phyloP scores from a whole-genome alignment of 2,888 invertebrate species.

The Microctonus aethiopoides region DNA sequence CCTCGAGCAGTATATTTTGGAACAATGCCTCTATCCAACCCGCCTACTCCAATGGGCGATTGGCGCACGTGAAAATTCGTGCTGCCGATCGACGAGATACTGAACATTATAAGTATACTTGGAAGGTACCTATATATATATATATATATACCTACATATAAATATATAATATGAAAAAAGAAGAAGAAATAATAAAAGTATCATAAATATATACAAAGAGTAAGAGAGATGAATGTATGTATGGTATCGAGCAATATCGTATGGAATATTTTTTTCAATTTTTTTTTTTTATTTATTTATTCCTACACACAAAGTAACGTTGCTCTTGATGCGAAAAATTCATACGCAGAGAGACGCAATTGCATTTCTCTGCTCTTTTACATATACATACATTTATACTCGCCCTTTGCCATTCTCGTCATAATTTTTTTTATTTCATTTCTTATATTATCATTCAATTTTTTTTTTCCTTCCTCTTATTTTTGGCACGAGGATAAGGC shows the following conservation, averaged over 20 bases:
- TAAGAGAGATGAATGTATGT: neutral
- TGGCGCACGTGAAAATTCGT: conserved; percentile 46
- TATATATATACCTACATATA: neutral
- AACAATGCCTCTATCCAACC: conserved; percentile 49
- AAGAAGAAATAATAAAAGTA: conserved; percentile 3
- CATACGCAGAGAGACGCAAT: no score
- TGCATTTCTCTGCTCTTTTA: conserved; percentile 2
- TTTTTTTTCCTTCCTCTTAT: conserved; percentile 27
- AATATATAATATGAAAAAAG: neutral
- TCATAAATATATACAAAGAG: neutral
- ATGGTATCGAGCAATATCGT: conserved; percentile 38
- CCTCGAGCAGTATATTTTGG: conserved; percentile 52
- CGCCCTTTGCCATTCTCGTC: no score
- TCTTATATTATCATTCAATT: conserved; percentile 11
- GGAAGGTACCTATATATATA: neutral
- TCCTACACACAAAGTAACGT: conserved; percentile 22
- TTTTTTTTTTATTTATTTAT: conserved; percentile 23
- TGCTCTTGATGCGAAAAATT: neutral
- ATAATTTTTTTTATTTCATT: neutral
- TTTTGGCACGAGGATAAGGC: no score
- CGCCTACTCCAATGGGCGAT: conserved; percentile 31
- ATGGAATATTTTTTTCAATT: conserved; percentile 29
- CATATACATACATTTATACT: neutral
- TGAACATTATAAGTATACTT: conserved; percentile 31
- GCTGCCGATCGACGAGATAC: conserved; percentile 47